Percentiles rank a stretch among this genome's conserved stretches.
Conservation (phyloP, 2,113 vertebrate species). For the Variabilichromis moorii region DNA sequence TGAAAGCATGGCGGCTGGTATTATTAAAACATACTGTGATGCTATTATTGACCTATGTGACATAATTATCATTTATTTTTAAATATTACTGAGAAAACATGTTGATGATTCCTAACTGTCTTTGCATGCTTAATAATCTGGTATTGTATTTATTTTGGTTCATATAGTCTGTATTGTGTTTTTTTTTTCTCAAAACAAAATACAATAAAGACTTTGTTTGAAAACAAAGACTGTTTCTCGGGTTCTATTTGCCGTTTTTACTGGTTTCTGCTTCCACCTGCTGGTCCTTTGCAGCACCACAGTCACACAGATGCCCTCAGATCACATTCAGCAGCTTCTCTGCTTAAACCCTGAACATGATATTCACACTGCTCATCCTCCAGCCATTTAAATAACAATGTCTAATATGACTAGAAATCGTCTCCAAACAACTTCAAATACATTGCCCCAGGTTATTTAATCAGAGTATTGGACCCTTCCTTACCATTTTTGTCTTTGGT, state of each 20-base stretch:
- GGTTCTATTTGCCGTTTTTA: background rate
- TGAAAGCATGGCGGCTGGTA: background rate
- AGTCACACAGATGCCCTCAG: background rate
- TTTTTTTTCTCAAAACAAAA: background rate
- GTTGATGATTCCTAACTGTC: background rate
- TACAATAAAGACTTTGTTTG: background rate
- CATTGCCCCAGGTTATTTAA: background rate
- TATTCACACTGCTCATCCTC: background rate
- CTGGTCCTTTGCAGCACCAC: background rate
- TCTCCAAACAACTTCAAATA: background rate
- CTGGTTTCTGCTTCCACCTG: constrained; percentile 1
- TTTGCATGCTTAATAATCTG: background rate
- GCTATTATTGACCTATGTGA: background rate
- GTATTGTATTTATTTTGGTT: background rate
- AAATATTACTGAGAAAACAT: background rate
- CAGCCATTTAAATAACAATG: background rate
- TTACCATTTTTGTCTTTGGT: background rate
- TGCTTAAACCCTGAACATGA: background rate
- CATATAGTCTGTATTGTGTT: background rate
- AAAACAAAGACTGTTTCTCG: background rate
- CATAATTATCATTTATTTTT: background rate
- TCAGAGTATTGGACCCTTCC: background rate
- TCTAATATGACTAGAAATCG: background rate
- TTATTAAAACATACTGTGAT: background rate
- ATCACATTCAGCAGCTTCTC: background rate